Evolutionary conservation across 30 jellyfish, hydroid and myxozoan species (phyloP), one percentile per base, ranked within the genome.

Genomic region (Phacellophora camtschatica): DNA sequence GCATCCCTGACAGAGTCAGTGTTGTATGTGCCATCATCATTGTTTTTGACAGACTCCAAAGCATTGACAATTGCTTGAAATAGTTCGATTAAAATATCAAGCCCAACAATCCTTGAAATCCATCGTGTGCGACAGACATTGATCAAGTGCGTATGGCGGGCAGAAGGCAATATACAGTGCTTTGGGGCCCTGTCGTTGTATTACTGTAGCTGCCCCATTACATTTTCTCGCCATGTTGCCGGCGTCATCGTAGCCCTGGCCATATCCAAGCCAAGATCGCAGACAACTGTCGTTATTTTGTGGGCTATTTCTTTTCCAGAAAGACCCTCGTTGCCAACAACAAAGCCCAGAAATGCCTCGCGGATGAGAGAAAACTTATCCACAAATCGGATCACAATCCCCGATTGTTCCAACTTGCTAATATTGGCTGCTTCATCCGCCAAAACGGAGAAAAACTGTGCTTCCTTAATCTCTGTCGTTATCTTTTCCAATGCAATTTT

Each of bases 161-260:
- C 10, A 42, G 16, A 16, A 42, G 55, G 13, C 16, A 55, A 77
- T 91, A 65, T 34, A 62, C 77, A 62, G 8, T 15, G 62, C 77
- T 28, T 62, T 22, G 9, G 69, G 77, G 62, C 28, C 16, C 20
- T 18, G 64, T 5, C n/a, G 62, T 63, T 62, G 77, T 24, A 29
- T 29, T 63, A 23, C 11, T 18, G 85, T 56, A 13, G 83, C 27
- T 15, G 61, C 74, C 28, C 95, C 92, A 24, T 57, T 18, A 19
- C 56, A 22, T 72, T 30, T 13, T 43, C 92, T 20, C 74, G 62
- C 71, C 84, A 41, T 15, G 85, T 13, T 53, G 64, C 95, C 80
- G 80, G 93, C 95, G 31, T 74, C 95, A 83, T 83, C 86, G 86
- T 83, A 83, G 46, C 93, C 77, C 56, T 83, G 95, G 35, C 93